Conservation (phyloP, 2,113 vertebrate species). For the Ciconia boyciana region DNA sequence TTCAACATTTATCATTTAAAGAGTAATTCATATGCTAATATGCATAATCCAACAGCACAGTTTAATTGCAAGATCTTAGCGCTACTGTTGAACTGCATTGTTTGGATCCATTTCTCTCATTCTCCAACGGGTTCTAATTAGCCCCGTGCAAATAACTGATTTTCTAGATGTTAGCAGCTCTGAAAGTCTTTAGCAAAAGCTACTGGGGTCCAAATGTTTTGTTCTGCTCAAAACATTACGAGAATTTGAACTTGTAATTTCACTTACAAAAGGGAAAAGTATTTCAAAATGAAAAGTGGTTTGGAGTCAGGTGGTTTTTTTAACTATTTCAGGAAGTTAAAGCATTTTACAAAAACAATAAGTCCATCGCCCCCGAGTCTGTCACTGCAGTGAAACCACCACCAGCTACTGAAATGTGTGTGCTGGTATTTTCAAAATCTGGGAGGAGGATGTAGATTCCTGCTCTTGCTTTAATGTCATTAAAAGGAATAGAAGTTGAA, state of each 20-base stretch:
- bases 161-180: not conserved
- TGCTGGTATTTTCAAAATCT: not conserved
- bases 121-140: not conserved
- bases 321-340: not conserved
- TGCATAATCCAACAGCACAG: not conserved
- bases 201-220: not conserved
- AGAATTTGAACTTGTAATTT: not conserved
- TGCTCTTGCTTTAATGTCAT: not conserved
- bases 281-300: not conserved
- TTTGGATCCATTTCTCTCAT: not conserved
- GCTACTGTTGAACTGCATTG: not conserved
- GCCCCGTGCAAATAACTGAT: not conserved
- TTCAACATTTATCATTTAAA: not conserved
- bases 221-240: not conserved
- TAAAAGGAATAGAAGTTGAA: not conserved
- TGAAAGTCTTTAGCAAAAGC: not conserved
- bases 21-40: not conserved
- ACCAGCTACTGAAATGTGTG: not conserved
- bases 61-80: not conserved
- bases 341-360: not conserved
- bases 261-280: not conserved
- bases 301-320: not conserved
- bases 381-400: not conserved
- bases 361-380: not conserved
- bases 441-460: not conserved